Conservation (phyloP, 2,888 invertebrate species). For the Parasteatoda lunata region DNA sequence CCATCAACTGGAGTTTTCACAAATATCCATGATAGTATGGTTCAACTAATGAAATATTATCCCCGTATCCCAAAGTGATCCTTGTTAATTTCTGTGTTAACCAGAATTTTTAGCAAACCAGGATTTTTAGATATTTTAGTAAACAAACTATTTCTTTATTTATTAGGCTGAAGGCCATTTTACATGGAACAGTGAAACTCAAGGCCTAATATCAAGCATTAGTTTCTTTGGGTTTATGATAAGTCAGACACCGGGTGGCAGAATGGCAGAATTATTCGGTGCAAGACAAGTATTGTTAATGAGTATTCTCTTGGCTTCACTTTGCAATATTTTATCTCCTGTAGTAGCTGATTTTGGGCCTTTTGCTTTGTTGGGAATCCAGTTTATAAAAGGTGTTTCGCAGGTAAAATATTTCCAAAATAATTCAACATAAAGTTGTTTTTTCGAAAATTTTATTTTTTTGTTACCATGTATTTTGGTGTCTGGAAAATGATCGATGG, state of each 20-base stretch:
- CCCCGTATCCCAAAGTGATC: neutral
- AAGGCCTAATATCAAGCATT: constrained; percentile 86
- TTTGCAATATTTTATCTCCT: constrained; percentile 35
- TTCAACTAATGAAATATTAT: neutral
- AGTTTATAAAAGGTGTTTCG: constrained; percentile 32
- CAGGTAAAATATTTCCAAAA: constrained; percentile 13
- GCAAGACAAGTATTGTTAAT: constrained; percentile 88
- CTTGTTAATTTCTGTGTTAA: neutral
- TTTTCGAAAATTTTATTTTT: too few relatives aligned
- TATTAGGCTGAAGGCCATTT: constrained; percentile 1
- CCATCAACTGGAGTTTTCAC: neutral
- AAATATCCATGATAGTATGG: neutral
- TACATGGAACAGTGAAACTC: constrained; percentile 84
- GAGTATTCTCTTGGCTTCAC: constrained; percentile 79
- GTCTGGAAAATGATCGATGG: too few relatives aligned
- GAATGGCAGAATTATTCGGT: constrained; percentile 86
- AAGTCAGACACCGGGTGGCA: constrained; percentile 88
- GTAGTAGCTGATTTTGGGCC: constrained; percentile 8
- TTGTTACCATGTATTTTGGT: too few relatives aligned
- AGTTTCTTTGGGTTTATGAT: constrained; percentile 92
- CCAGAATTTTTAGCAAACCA: neutral
- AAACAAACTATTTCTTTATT: neutral
- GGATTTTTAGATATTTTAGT: neutral
- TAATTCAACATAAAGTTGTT: too few relatives aligned
- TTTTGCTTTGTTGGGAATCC: constrained; percentile 21